A percentile compares a stretch with the other conserved stretches of the same genome.
These are phyloP conservation scores for Gymnogyps californianus DNA, from an alignment of 2,113 vertebrate species.

Conservation along the genomic window DNA sequence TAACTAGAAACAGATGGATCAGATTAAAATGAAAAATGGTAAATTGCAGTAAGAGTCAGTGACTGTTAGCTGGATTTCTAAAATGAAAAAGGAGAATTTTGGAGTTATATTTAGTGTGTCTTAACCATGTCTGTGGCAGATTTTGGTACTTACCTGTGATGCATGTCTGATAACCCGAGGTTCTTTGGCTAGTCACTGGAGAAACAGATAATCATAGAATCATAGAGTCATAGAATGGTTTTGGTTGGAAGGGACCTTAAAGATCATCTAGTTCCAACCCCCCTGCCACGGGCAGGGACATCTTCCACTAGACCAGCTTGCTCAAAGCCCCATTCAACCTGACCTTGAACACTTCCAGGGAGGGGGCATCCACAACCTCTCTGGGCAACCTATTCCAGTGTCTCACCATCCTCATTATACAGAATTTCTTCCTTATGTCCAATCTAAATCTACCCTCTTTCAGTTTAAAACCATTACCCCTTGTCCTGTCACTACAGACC, in stretches of 20 bases:
- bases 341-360: neutral
- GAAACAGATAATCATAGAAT: neutral
- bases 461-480: neutral
- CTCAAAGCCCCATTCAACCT: neutral
- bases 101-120: neutral
- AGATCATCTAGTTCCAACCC: neutral
- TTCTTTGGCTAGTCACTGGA: neutral
- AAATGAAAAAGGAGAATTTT: neutral
- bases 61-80: neutral
- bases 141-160: neutral
- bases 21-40: neutral
- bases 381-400: neutral
- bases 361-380: too few relatives aligned
- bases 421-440: neutral
- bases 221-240: neutral
- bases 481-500: neutral
- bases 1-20: neutral
- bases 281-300: neutral
- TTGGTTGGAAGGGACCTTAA: neutral
- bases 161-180: neutral
- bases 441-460: neutral
- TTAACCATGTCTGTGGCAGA: neutral
- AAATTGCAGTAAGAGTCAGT: neutral
- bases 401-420: neutral
- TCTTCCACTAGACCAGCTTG: neutral